Base-by-base conservation (phyloP, 2,888 invertebrate genomes). In the Tuta absoluta region DNA sequence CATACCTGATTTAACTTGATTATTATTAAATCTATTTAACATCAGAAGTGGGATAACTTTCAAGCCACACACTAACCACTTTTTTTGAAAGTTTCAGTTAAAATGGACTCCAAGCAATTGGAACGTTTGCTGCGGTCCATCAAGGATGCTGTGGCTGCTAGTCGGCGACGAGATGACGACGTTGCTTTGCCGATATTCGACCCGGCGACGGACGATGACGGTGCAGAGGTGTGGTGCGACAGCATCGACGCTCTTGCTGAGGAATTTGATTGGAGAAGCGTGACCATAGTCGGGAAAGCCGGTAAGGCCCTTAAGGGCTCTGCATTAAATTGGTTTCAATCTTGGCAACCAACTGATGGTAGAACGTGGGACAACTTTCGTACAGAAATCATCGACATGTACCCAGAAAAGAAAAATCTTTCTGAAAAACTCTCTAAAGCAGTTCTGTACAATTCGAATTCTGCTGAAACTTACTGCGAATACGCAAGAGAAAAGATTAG, bases 291-390 rank as follows among this genome's bases (percentile, higher is more conserved):
- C 1, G 71, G 68, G 0, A 73, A 68, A 62, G 72, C 75, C 12
- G 73, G 72, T 70, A 75, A 71, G 65, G 71, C 69, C 65, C 66
- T 72, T 8, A 64, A 66, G 49, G 72, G 71, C 1, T 69, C 72
- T 67, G 72, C 72, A 5, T 65, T 72, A 65, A 8, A 45, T 8
- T 73, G 71, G 71, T 72, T 67, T 8, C 65, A 69, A 28, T 58
- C 65, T 11, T 68, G 68, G 68, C 64, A 68, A 2, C 66, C 65
- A 11, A 3, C 28, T 12, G 59, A 21, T 1, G 64, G 67, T 7
- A 19, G 65, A 11, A 58, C 67, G 5, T 70, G 70, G 70, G 68
- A 68, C 19, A 63, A 51, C 23, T 67, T 70, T 24, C 19, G 23
- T 7, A 11, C 7, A 1, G 53, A 53, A 0, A 14, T 53, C 19